Conservation (phyloP, 2,888 invertebrate species). For the Caenorhabditis parvicauda region DNA sequence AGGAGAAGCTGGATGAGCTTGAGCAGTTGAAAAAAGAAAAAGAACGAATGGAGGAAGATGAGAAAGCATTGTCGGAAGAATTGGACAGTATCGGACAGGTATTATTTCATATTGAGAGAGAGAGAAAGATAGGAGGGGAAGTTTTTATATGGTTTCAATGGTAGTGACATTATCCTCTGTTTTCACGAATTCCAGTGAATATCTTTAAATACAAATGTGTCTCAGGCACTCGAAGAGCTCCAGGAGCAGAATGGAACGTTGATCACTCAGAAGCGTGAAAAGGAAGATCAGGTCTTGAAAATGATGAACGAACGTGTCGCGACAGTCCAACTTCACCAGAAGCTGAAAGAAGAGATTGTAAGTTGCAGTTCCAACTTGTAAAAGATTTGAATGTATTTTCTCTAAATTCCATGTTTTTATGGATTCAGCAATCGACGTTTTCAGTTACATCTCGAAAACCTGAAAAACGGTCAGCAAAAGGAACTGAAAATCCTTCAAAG, state of each 20-base stretch:
- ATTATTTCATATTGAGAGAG: conserved; percentile 68
- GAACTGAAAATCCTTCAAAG: background rate
- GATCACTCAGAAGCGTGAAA: conserved; percentile 89
- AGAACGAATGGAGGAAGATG: conserved; percentile 79
- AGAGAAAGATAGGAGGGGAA: background rate
- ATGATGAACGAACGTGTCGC: conserved; percentile 95
- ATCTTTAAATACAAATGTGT: no score
- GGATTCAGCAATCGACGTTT: no score
- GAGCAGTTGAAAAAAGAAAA: conserved; percentile 84
- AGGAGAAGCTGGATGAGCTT: conserved; percentile 73
- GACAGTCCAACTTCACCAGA: conserved; percentile 88
- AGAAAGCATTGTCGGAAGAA: conserved; percentile 92
- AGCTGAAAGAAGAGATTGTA: conserved; percentile 89
- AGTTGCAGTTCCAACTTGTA: conserved; percentile 64
- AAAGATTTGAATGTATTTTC: no score
- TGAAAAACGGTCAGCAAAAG: background rate
- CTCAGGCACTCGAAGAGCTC: conserved; percentile 90
- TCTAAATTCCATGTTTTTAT: no score
- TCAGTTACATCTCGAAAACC: background rate
- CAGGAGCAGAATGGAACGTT: conserved; percentile 94
- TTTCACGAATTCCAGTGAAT: no score
- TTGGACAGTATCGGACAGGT: conserved; percentile 96
- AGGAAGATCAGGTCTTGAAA: conserved; percentile 75
- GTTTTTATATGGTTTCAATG: background rate
- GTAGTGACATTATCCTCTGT: no score